Evolutionary conservation across 1,140 invertebrate genomes (phyloP).

Genomic region (Magallana ariakensis): DNA sequence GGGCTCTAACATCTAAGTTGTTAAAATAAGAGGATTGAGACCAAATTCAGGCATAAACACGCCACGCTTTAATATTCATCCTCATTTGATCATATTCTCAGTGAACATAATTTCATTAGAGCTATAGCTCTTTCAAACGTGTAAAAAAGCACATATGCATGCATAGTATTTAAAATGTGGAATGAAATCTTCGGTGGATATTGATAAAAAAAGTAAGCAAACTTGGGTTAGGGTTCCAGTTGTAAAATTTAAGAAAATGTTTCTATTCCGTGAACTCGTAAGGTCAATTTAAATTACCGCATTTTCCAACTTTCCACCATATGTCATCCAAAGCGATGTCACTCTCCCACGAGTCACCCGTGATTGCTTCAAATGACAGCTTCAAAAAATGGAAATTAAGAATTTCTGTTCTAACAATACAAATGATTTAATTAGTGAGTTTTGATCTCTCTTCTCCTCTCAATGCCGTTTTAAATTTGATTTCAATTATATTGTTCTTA

Average conservation of each 20-base stretch:
- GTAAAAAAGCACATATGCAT: neutral
- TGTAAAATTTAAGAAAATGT: neutral
- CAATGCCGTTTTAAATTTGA: no score
- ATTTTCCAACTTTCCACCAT: neutral
- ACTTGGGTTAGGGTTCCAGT: neutral
- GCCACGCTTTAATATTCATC: no score
- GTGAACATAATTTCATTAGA: neutral
- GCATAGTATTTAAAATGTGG: neutral
- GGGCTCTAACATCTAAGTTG: neutral
- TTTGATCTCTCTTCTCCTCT: no score
- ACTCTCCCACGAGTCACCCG: neutral
- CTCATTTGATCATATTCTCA: no score
- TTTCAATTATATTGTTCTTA: no score
- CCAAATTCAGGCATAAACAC: no score
- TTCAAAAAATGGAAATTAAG: neutral
- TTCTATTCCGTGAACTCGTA: neutral
- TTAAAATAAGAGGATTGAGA: neutral
- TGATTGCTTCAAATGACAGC: neutral
- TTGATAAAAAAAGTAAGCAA: no score
- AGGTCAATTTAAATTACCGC: neutral
- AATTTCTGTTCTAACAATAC: neutral
- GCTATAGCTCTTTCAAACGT: neutral
- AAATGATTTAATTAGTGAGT: no score
- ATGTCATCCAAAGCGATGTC: neutral
- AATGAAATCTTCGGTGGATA: neutral